Evolutionary conservation across 2,797 vertebrate species (phyloP), one percentile per base, ranked within the genome.

Genomic region (Lycodopsis pacificus): DNA sequence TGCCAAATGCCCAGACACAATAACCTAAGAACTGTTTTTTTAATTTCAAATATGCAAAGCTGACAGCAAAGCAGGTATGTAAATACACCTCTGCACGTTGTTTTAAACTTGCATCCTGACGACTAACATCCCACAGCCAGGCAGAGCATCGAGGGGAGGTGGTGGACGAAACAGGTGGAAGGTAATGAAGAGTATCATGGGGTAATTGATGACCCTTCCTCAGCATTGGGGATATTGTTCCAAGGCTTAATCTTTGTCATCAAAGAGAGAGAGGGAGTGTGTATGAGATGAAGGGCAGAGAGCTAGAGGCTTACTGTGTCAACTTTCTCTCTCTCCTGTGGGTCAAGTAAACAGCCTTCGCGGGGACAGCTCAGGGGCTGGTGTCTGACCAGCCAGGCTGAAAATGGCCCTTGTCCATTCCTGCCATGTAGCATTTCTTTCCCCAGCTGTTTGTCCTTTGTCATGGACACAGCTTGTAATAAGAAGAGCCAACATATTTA

Each of bases 401-500:
- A 96, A 96, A 96, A 95, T 95, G 94, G 95, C 94, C 94, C 94
- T 94, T 96, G 94, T 95, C 95, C 94, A 92, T 91, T 93, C 84
- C 93, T 92, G 92, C 92, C 93, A 95, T 94, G 93, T 95, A 94
- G 90, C 94, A 94, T 95, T 95, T 95, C 93, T 95, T 92, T 94
- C 90, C 91, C 90, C 93, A 94, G 94, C 93, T 95, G 94, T 95
- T 95, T 95, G 94, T 93, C 92, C 93, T 94, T 94, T 95, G 94
- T 95, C 94, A 94, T 88, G 93, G 93, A 94, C 95, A 94, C 93
- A 93, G 94, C 92, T 93, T 95, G 94, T 94, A 95, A 95, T 95
- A 95, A 94, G 94, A 94, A 94, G 92, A 94, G 92, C 93, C 94
- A 94, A 95, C 94, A 94, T 95, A 94, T 95, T 95, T 95, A 95